These are phyloP conservation scores for Xiphias gladius DNA, from an alignment of 2,113 vertebrate genomes.

Conservation along the genomic window DNA sequence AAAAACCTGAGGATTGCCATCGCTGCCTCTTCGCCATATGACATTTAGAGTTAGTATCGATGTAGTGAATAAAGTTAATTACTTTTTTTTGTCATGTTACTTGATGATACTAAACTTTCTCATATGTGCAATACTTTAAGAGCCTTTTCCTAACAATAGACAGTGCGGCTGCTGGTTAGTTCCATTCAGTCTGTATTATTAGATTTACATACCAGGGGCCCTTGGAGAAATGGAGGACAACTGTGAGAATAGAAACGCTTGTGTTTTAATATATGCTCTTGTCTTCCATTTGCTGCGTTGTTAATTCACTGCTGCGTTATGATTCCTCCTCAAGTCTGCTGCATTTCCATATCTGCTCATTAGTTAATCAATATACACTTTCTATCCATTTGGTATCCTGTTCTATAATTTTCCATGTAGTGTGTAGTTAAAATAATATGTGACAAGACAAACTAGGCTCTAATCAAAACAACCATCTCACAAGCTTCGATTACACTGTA, in stretches of 20 bases:
- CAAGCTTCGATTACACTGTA: background rate
- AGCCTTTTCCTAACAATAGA: conserved; percentile 59
- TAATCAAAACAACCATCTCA: conserved; percentile 4
- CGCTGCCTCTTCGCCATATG: conserved; percentile 36
- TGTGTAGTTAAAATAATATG: background rate
- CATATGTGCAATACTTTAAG: conserved; percentile 56
- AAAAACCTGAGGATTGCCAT: conserved; percentile 71
- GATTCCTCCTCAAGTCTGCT: conserved; percentile 33
- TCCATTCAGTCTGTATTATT: conserved; percentile 67
- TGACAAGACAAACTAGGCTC: conserved; percentile 5
- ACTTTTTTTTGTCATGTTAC: conserved; percentile 24
- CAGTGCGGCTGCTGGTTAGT: conserved; percentile 54
- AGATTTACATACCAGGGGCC: conserved; percentile 72
- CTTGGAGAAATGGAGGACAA: conserved; percentile 53
- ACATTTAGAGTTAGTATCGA: conserved; percentile 48
- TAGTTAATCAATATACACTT: background rate
- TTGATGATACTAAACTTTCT: conserved; percentile 42
- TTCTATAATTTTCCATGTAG: background rate
- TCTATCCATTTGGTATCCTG: background rate
- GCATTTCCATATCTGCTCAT: conserved; percentile 19
- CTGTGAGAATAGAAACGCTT: conserved; percentile 62
- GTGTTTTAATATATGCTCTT: conserved; percentile 60
- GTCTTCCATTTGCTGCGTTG: conserved; percentile 29
- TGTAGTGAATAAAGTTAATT: conserved; percentile 9
- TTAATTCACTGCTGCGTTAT: conserved; percentile 45